Evolutionary conservation across 2,888 invertebrate species (phyloP), one percentile per base, ranked within the genome.

Genomic region (Idaea aversata): DNA sequence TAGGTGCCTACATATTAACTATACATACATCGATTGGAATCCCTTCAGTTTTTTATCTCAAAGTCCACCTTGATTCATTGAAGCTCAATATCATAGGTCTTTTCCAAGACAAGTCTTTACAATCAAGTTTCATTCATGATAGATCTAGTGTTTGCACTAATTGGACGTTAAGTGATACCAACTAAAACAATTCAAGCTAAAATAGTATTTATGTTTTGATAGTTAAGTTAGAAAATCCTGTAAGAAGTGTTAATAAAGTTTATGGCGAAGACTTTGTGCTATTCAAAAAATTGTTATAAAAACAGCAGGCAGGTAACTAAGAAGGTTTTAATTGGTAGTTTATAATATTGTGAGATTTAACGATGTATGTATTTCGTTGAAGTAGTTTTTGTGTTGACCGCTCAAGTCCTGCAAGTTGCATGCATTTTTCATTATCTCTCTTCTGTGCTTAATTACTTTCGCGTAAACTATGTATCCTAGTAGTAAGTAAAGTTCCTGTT

Each of bases 261-360:
- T 70, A 67, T 64, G 65, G 69, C 63, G 65, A 72, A 71, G 72
- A 69, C 73, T 74, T 65, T 72, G 72, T 71, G 73, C 75, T 79
- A 85, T 85, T 85, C 77, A 79, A 83, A 86, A 81, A 86, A 85
- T 84, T 69, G 66, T 38, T 16, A 70, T 75, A 89, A 88, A 89
- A 88, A 75, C 35, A 16, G 67, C 65, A 64, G 47, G 66, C 69
- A 65, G 35, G 74, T 74, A 71, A 74, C 79, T 71, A 70, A 76
- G 77, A 75, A 76, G 79, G 76, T 75, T 74, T 77, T 79, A 82
- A 82, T 80, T 77, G 77, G 76, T 78, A 78, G 83, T 85, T 85
- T 85, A 86, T 47, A 47, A 47, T 47, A 47, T 13, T 47, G 47
- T 47, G 47, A 47, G 47, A 47, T 47, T 47, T 47, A 47, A 47